Percentiles rank a stretch among this genome's conserved stretches.
phyloP scores from a whole-genome alignment of 2,113 vertebrate genomes.

The Neofelis nebulosa region DNA sequence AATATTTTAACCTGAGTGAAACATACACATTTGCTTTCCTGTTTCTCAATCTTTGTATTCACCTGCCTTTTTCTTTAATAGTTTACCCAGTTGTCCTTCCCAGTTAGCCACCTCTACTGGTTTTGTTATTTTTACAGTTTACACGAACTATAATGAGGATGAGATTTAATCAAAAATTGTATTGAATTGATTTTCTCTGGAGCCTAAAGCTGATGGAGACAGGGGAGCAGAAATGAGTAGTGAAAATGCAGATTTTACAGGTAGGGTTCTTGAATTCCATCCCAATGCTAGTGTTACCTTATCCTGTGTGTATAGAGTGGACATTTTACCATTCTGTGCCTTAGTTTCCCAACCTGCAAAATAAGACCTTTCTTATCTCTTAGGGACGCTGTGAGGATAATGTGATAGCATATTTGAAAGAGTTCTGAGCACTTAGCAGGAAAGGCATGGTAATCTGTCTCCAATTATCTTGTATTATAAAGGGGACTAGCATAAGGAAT shows the following conservation, averaged over 20 bases:
- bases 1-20: slow-evolving; percentile 27
- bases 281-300: neutral
- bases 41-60: neutral
- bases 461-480: slow-evolving; percentile 42
- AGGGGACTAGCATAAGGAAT: neutral
- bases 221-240: neutral
- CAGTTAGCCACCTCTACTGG: neutral
- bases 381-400: slow-evolving; percentile 7
- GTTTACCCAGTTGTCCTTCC: neutral
- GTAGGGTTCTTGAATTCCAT: neutral
- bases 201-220: neutral
- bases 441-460: slow-evolving; percentile 18
- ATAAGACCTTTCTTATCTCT: slow-evolving; percentile 18
- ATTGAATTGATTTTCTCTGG: slow-evolving; percentile 15
- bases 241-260: slow-evolving; percentile 37
- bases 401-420: neutral
- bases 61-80: neutral
- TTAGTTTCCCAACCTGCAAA: slow-evolving; percentile 45
- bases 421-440: slow-evolving; percentile 12
- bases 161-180: slow-evolving; percentile 48
- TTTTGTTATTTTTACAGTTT: neutral
- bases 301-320: neutral
- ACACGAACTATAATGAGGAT: neutral
- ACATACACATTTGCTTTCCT: neutral
- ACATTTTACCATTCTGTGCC: neutral